Conservation (phyloP, 2,113 vertebrate genomes). For the Falcunculus frontatus region DNA sequence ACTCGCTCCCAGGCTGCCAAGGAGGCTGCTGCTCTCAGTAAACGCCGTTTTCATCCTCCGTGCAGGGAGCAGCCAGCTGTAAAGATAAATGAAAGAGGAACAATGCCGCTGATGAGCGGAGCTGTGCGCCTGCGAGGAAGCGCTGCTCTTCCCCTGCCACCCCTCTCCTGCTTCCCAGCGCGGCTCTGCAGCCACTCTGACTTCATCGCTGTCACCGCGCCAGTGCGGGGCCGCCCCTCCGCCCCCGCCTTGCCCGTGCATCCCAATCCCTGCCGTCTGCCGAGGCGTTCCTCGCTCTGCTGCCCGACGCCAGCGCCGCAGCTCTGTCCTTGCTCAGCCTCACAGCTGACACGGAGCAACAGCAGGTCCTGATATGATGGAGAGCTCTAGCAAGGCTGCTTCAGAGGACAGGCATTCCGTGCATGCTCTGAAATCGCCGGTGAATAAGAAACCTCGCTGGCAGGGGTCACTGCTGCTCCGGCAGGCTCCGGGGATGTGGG, state of each 20-base stretch:
- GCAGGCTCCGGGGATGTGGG: background rate
- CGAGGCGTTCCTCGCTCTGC: background rate
- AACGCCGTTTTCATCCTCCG: background rate
- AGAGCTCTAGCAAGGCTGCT: background rate
- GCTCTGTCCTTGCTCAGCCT: background rate
- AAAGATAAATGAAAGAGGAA: constrained; percentile 10
- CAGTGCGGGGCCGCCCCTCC: background rate
- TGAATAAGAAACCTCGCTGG: background rate
- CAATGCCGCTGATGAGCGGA: constrained; percentile 38
- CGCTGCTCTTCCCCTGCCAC: background rate
- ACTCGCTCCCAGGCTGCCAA: background rate
- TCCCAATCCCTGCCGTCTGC: background rate
- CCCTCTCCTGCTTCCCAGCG: background rate
- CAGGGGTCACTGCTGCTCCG: background rate
- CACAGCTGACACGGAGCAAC: background rate
- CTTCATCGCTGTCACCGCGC: background rate
- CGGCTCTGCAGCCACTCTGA: background rate
- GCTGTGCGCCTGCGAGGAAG: background rate
- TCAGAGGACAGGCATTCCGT: background rate
- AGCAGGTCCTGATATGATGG: background rate
- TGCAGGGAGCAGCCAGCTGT: background rate
- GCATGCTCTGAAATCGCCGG: fast-evolving
- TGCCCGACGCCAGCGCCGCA: fast-evolving
- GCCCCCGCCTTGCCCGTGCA: fast-evolving
- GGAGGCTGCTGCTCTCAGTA: background rate